Conservation (phyloP, 2,888 invertebrate genomes). For the Lacanobia wlatinum region DNA sequence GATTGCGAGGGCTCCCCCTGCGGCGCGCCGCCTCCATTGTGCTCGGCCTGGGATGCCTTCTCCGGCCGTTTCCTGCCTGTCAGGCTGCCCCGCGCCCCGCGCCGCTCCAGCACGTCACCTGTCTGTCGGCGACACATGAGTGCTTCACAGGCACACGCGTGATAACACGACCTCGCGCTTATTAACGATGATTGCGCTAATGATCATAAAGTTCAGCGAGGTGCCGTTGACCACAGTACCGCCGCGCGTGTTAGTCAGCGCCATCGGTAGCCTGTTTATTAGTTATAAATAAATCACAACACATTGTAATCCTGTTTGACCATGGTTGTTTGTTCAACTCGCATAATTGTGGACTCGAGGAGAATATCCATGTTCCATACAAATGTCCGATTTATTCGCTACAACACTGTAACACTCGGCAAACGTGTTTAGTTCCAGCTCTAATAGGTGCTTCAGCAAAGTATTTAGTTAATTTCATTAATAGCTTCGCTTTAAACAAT, state of each 20-base stretch:
- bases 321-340: slow-evolving; percentile 45
- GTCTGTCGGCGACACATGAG: slow-evolving; percentile 72
- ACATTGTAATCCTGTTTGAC: slow-evolving; percentile 47
- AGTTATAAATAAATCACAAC: slow-evolving; percentile 58
- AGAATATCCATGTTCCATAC: slow-evolving; percentile 39
- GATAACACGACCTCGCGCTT: slow-evolving; percentile 62
- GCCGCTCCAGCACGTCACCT: slow-evolving; percentile 82
- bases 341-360: slow-evolving; percentile 34
- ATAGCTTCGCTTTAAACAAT: slow-evolving; percentile 47
- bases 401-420: slow-evolving; percentile 6
- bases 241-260: slow-evolving; percentile 21
- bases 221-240: slow-evolving; percentile 38
- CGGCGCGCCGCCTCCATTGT: slow-evolving; percentile 89
- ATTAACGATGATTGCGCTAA: slow-evolving; percentile 50
- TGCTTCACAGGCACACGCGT: slow-evolving; percentile 66
- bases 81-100: slow-evolving; percentile 72
- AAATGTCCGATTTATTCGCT: slow-evolving; percentile 22
- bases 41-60: slow-evolving; percentile 89
- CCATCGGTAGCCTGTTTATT: slow-evolving; percentile 24
- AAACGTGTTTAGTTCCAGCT: slow-evolving; percentile 24
- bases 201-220: slow-evolving; percentile 42
- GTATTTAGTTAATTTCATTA: slow-evolving; percentile 53
- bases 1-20: slow-evolving; percentile 91
- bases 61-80: slow-evolving; percentile 88
- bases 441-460: slow-evolving; percentile 23